Base-by-base conservation (phyloP, 2,888 invertebrate genomes). In the Neuroscelio doddi region DNA sequence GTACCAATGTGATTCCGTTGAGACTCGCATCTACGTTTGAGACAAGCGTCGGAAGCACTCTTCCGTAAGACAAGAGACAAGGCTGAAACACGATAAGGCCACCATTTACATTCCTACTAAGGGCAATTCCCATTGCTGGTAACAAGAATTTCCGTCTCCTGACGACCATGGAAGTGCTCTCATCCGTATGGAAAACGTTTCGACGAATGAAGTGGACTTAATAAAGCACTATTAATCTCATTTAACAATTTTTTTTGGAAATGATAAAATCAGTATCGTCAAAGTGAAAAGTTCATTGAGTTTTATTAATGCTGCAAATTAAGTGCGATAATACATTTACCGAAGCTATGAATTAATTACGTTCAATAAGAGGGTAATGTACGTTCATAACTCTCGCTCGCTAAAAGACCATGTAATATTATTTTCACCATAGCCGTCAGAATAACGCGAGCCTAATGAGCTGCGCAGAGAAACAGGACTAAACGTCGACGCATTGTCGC, bases 41-140 rank as follows among this genome's bases (percentile, higher is more conserved):
- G 56, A 62, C 49, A 58, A 69, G 65, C 63, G 56, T 57, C 49
- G 59, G 64, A 50, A 63, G 67, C 49, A 46, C 41, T 63, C 44
- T 55, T 52, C 47, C 50, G 53, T 58, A 62, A 62, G 57, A 51
- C 49, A 47, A 32, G 64, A 62, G 63, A 68, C 59, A 66, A 64
- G 55, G 51, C 58, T 58, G 65, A 58, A 64, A 68, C 64, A 68
- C 75, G 76, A 79, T 78, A 80, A 78, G 76, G 74, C 67, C 71
- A 70, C 73, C 79, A 77, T 79, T 79, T 79, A 76, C 77, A 78
- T 78, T 79, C 73, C 70, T 71, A 69, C 71, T 72, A 73, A 74
- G 70, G 74, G 75, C 75, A 73, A 76, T 79, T 78, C 72, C 73
- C 73, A 70, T 75, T 76, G 63, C 63, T 58, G 53, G 64, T 78